Base-by-base conservation (phyloP, 64 coral and sea anemone genomes). In the Cladopsammia gracilis region DNA sequence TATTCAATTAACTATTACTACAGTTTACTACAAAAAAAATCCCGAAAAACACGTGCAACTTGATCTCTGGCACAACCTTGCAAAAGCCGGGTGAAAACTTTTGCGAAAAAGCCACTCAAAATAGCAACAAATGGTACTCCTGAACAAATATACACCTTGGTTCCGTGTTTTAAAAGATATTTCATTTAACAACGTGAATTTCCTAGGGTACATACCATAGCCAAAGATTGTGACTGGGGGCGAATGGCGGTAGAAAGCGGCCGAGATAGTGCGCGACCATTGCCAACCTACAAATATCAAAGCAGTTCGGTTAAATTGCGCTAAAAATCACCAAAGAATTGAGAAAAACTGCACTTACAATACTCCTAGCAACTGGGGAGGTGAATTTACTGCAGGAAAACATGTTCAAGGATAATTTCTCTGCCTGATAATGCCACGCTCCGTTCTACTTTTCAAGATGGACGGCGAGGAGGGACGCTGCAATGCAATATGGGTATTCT, bases 351-450 rank as follows among this genome's bases (percentile, higher is more conserved):
- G 34, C 25, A 98, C 92, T 94, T 83, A 98, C 96, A 73, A 98
- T 78, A 91, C 64, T 91, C 64, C 92, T 98, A 90, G 96, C 59
- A 61, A 91, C 58, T 13, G 96, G 81, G 23, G 92, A 94, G 59
- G 87, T 90, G 66, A 98, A 98, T 94, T 98, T 98, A 87, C 96
- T 94, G 76, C 96, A 94, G 74, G 96, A 71, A 86, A 98, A 98
- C 96, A 98, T 98, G 74, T 73, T 94, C 74, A 59, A 44, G 48
- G 22, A 79, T 87, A 53, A 84, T 52, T 94, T 34, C 64, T 83
- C 75, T 73, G 26, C 48, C 51, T 14, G 45, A 79, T 19, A 19
- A 24, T 26, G 44, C 67, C 66, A 92, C 70, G 80, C 83, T 89
- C 88, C 84, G 79, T 57, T 77, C 71, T 64, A 51, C 62, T 81